Conservation (phyloP, 2,113 vertebrate species). For the Tinamus guttatus region DNA sequence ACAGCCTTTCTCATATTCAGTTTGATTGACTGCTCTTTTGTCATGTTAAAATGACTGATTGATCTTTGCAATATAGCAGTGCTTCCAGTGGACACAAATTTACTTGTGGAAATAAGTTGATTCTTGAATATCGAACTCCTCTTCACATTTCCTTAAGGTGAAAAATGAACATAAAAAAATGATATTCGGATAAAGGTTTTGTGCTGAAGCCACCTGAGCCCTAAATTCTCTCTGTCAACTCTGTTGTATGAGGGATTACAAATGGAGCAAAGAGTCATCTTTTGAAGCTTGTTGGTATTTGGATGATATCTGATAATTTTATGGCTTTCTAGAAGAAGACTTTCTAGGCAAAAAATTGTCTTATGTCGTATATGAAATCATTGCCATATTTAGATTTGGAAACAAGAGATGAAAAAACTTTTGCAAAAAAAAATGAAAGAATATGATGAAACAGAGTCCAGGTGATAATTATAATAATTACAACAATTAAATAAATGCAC, state of each 20-base stretch:
- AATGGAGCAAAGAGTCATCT: not conserved
- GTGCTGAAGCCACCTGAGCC: not conserved
- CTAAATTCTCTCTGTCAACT: not conserved
- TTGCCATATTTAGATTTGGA: not conserved
- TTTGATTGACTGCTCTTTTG: not conserved
- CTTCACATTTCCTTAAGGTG: not conserved
- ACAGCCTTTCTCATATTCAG: not conserved
- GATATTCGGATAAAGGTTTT: not conserved
- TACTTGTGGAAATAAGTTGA: not conserved
- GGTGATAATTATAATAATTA: not conserved
- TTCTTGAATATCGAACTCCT: not conserved
- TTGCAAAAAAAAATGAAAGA: not conserved
- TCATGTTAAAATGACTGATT: not conserved
- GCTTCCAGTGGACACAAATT: not conserved
- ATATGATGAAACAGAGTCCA: not conserved
- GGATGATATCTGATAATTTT: not conserved
- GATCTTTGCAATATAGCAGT: not conserved
- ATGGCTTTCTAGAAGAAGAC: not conserved
- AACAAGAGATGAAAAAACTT: not conserved
- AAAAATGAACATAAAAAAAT: not conserved
- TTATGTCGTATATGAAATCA: not conserved
- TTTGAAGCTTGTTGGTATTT: not conserved
- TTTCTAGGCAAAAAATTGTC: not conserved
- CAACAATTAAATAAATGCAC: not conserved
- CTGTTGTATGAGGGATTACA: not conserved